Conservation (phyloP, 35 echinoderm and acorn worm species). For the Apostichopus parvimensis region DNA sequence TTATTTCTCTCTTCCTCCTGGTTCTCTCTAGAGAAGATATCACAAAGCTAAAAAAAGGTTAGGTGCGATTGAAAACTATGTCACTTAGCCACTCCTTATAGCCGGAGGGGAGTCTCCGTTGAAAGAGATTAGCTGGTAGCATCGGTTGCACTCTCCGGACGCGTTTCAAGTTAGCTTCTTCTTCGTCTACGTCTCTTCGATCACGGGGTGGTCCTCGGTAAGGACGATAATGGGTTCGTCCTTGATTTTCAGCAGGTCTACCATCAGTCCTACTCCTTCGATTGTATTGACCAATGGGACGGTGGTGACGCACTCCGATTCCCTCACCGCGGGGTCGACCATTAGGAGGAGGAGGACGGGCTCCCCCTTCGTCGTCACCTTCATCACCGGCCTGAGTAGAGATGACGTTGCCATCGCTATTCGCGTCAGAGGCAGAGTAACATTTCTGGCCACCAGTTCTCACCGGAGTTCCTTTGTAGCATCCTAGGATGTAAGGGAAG, state of each 20-base stretch:
- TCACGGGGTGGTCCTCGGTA: not conserved
- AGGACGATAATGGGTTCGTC: too few relatives aligned
- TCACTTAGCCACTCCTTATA: slow-evolving; percentile 40
- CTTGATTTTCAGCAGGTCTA: too few relatives aligned
- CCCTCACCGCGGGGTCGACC: not conserved
- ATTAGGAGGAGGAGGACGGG: not conserved
- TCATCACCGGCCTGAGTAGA: not conserved
- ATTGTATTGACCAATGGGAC: not conserved
- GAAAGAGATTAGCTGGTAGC: slow-evolving; percentile 12
- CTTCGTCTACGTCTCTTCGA: not conserved
- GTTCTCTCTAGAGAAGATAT: too few relatives aligned
- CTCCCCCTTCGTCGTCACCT: not conserved
- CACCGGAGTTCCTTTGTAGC: slow-evolving; percentile 65
- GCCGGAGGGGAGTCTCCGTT: not conserved
- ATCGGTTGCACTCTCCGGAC: not conserved
- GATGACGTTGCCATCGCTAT: slow-evolving; percentile 33
- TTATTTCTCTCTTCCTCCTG: too few relatives aligned
- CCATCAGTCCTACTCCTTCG: too few relatives aligned
- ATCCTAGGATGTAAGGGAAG: slow-evolving; percentile 88
- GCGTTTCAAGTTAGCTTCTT: not conserved
- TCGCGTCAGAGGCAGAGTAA: slow-evolving; percentile 56
- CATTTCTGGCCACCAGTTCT: slow-evolving; percentile 48
- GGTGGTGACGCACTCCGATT: not conserved
- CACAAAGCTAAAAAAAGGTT: not conserved
- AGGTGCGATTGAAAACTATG: not conserved